These are phyloP conservation scores for Silurus aristotelis DNA, from an alignment of 2,797 vertebrate species.

Conservation along the genomic window DNA sequence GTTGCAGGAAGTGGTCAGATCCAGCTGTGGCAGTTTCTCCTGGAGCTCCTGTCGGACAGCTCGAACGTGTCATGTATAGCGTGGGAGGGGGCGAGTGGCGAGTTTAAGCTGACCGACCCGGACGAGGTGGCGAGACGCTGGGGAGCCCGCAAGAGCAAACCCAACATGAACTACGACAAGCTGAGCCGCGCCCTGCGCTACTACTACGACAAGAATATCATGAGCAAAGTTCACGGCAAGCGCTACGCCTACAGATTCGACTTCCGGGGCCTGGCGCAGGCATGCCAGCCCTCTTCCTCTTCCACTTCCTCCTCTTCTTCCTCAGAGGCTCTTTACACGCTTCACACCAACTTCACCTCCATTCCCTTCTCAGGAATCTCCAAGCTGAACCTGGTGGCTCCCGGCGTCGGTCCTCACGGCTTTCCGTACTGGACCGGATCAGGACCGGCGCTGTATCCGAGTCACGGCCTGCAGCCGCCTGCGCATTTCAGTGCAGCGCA, in stretches of 20 bases:
- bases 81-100: constrained; percentile 96
- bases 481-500: constrained; percentile 82
- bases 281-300: constrained; percentile 78
- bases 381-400: constrained; percentile 93
- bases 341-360: constrained; percentile 90
- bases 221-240: constrained; percentile 98
- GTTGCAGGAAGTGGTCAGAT: constrained; percentile 94
- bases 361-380: constrained; percentile 93
- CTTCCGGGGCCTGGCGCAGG: constrained; percentile 94
- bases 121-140: constrained; percentile 96
- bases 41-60: constrained; percentile 94
- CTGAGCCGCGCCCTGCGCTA: constrained; percentile 96
- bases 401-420: constrained; percentile 84
- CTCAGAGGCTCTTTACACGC: constrained; percentile 90
- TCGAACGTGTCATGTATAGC: constrained; percentile 92
- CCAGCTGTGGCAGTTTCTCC: constrained; percentile 96
- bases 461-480: constrained; percentile 85
- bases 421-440: constrained; percentile 97
- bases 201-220: constrained; percentile 99
- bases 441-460: constrained; percentile 84
- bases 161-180: constrained; percentile 99
- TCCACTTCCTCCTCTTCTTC: constrained; percentile 60
- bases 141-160: constrained; percentile 97
- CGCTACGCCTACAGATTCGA: constrained; percentile 98
- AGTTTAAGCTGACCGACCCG: constrained; percentile 96